phyloP scores from a whole-genome alignment of 1,140 invertebrate species.

The Maconellicoccus hirsutus region DNA sequence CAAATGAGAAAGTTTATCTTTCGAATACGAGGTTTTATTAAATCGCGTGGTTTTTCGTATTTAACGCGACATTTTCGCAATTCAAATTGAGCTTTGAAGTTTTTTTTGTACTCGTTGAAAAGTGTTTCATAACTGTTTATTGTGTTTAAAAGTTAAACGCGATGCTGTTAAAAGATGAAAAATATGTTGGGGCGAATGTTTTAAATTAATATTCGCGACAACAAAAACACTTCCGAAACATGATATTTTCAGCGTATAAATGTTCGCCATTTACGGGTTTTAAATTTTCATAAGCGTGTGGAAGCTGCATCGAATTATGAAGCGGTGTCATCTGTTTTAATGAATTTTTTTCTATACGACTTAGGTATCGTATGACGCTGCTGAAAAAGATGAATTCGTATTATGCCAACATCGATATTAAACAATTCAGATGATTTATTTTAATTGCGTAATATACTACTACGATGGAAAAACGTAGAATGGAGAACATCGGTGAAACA shows the following conservation, averaged over 20 bases:
- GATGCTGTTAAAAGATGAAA: neutral
- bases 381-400: too few relatives aligned
- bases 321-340: neutral
- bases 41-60: neutral
- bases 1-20: neutral
- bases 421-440: too few relatives aligned
- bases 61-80: neutral
- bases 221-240: constrained; percentile 3
- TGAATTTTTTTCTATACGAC: too few relatives aligned
- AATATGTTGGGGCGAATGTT: neutral
- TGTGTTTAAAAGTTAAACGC: neutral
- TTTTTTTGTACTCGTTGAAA: neutral
- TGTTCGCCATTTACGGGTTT: neutral
- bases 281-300: neutral
- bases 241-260: neutral
- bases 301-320: neutral
- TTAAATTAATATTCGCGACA: neutral
- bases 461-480: too few relatives aligned
- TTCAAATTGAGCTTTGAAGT: neutral
- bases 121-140: neutral
- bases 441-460: too few relatives aligned
- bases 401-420: too few relatives aligned
- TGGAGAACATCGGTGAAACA: too few relatives aligned
- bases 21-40: neutral
- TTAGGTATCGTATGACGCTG: too few relatives aligned